Evolutionary conservation across 2,797 vertebrate species (phyloP).

Genomic region (Anisognathus igniventris): DNA sequence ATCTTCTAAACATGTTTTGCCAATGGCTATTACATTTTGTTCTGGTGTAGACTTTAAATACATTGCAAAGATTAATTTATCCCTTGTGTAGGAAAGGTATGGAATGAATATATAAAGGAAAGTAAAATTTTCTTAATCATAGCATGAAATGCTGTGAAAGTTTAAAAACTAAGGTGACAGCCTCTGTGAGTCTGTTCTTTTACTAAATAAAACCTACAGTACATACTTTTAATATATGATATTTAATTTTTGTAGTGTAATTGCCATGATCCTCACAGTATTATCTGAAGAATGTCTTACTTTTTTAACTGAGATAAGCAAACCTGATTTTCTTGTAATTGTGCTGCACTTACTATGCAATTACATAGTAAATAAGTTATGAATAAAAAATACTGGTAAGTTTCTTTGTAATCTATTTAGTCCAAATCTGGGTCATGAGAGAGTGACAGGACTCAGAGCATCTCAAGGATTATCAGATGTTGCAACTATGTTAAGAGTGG

Average conservation of each 20-base stretch:
- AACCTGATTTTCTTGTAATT: constrained; percentile 58
- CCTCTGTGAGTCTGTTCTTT: background rate
- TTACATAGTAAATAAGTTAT: constrained; percentile 50
- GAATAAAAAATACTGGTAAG: constrained; percentile 48
- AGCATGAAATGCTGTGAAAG: background rate
- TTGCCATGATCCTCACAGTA: constrained; percentile 15
- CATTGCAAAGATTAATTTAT: background rate
- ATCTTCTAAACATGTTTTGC: background rate
- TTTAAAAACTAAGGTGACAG: background rate
- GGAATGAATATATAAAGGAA: background rate
- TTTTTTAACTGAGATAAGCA: constrained; percentile 53
- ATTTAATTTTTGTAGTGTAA: constrained; percentile 31
- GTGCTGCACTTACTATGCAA: constrained; percentile 52
- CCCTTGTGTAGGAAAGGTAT: background rate
- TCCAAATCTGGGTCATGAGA: constrained; percentile 51
- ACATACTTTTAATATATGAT: constrained; percentile 27
- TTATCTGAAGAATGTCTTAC: constrained; percentile 41
- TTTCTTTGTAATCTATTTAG: constrained; percentile 47
- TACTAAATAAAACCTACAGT: background rate
- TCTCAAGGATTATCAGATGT: constrained; percentile 15
- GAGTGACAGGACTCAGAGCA: constrained; percentile 30
- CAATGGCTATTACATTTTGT: background rate
- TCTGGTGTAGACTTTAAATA: background rate
- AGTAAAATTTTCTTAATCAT: background rate
- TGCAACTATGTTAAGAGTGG: background rate